These are phyloP conservation scores for Erynnis tages DNA, from an alignment of 2,888 invertebrate species.

Conservation along the genomic window DNA sequence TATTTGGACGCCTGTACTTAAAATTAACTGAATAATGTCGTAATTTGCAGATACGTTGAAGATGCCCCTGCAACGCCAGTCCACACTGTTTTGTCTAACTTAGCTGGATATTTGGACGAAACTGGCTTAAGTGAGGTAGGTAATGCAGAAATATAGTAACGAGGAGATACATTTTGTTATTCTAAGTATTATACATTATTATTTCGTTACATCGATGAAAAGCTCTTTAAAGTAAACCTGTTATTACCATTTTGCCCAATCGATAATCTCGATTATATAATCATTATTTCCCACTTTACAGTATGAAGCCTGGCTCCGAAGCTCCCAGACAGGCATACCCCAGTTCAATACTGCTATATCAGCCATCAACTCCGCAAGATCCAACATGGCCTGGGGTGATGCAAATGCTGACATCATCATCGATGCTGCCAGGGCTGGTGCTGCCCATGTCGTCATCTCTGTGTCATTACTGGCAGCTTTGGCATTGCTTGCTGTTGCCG, in stretches of 20 bases:
- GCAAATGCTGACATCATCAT: constrained; percentile 55
- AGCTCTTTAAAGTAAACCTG: not conserved
- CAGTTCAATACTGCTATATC: constrained; percentile 51
- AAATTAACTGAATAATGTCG: too few species aligned
- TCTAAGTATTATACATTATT: too few species aligned
- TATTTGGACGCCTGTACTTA: too few species aligned
- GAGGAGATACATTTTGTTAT: too few species aligned
- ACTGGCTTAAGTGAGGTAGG: constrained; percentile 56
- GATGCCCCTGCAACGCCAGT: constrained; percentile 65
- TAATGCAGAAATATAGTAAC: too few species aligned
- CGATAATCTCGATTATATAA: too few species aligned
- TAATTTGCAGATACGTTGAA: constrained; percentile 62
- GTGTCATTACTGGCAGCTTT: constrained; percentile 32
- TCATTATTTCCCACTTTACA: constrained; percentile 40
- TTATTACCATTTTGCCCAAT: too few species aligned
- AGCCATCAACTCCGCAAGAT: constrained; percentile 55
- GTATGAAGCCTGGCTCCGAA: constrained; percentile 62
- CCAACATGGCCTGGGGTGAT: constrained; percentile 63
- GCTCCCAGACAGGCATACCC: constrained; percentile 46
- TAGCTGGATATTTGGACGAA: constrained; percentile 63
- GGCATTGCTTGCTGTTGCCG: constrained; percentile 37
- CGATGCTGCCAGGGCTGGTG: constrained; percentile 49
- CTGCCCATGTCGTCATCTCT: constrained; percentile 45
- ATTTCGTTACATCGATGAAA: not conserved
- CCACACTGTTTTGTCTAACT: constrained; percentile 58